Conservation (phyloP, 2,797 vertebrate species). For the Antennarius maculatus region DNA sequence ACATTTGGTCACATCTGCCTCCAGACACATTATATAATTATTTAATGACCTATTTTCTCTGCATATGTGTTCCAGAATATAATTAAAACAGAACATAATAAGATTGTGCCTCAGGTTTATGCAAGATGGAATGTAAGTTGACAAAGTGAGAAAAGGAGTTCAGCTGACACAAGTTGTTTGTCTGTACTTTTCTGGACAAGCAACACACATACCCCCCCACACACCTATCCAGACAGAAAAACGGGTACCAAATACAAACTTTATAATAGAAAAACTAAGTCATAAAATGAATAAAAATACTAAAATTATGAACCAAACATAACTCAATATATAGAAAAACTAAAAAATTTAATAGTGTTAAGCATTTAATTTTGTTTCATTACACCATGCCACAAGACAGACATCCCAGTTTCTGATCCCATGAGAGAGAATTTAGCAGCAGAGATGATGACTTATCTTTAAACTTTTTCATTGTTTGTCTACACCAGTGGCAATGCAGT, state of each 20-base stretch:
- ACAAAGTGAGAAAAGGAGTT: conserved; percentile 32
- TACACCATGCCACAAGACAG: not conserved
- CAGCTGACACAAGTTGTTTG: conserved; percentile 6
- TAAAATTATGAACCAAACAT: not conserved
- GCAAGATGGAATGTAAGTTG: conserved; percentile 6
- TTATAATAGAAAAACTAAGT: not conserved
- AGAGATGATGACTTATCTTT: conserved; percentile 32
- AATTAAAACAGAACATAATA: conserved; percentile 36
- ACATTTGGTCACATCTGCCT: conserved; percentile 47
- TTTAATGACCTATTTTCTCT: conserved; percentile 20
- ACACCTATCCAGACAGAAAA: not conserved
- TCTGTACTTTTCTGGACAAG: conserved; percentile 14
- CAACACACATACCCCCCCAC: not conserved
- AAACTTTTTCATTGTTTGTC: conserved; percentile 42
- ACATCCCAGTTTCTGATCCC: conserved; percentile 15
- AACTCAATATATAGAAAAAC: not conserved
- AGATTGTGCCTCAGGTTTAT: conserved; percentile 11
- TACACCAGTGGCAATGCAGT: conserved; percentile 38
- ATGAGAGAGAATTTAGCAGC: conserved; percentile 17
- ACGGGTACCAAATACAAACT: not conserved
- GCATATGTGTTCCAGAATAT: conserved; percentile 22
- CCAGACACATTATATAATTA: conserved; percentile 17
- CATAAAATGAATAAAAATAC: not conserved
- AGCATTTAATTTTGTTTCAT: not conserved
- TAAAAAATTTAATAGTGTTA: not conserved